phyloP scores from a whole-genome alignment of 2,888 invertebrate species.

The Dimorphilus gyrociliatus region DNA sequence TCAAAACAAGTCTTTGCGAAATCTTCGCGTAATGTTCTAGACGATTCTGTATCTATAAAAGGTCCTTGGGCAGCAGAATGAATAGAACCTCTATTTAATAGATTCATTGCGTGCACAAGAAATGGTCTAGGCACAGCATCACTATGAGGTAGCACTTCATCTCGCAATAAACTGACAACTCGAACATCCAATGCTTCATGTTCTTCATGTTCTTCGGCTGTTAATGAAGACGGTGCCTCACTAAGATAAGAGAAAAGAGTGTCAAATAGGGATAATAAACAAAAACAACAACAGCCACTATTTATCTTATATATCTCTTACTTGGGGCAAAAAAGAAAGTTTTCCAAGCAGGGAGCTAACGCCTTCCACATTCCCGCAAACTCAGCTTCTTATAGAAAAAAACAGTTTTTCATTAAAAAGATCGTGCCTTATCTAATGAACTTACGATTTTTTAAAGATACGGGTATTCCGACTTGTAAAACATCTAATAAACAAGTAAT shows the following conservation, averaged over 20 bases:
- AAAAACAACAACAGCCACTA: too few species aligned
- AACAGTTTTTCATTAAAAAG: conserved; percentile 1
- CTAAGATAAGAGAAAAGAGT: too few species aligned
- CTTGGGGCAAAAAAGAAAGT: conserved; percentile 74
- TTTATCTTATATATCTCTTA: too few species aligned
- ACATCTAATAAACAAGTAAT: too few species aligned
- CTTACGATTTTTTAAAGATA: too few species aligned
- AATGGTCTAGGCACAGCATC: conserved; percentile 61
- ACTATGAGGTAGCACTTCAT: conserved; percentile 64
- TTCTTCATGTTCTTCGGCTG: too few species aligned
- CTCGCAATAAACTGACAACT: conserved; percentile 61
- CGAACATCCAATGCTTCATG: too few species aligned
- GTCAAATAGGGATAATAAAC: too few species aligned
- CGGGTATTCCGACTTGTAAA: too few species aligned
- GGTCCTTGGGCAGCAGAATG: conserved; percentile 35
- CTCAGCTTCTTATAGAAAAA: conserved; percentile 15
- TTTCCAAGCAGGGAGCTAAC: conserved; percentile 66
- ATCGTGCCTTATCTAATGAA: too few species aligned
- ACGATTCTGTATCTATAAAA: conserved; percentile 54
- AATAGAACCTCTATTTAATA: conserved; percentile 69
- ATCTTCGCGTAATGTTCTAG: conserved; percentile 65
- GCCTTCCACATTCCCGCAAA: conserved; percentile 54
- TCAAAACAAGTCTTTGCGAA: conserved; percentile 93
- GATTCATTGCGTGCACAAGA: conserved; percentile 60
- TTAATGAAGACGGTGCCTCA: too few species aligned